Evolutionary conservation across 2,888 invertebrate genomes (phyloP).

Genomic region (Pherbina coryleti): DNA sequence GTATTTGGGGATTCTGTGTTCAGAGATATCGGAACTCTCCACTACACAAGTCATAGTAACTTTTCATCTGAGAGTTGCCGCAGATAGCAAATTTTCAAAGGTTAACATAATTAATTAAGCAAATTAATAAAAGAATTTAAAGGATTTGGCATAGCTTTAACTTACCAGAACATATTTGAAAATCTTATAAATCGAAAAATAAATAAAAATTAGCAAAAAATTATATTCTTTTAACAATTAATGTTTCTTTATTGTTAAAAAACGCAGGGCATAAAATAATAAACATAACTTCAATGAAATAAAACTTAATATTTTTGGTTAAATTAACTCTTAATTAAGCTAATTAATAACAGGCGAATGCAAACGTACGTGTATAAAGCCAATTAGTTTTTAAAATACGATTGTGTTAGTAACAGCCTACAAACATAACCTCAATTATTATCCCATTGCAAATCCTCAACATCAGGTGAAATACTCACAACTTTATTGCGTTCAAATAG

Average conservation of each 20-base stretch:
- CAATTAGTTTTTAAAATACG: too few relatives aligned
- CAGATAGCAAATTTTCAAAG: too few relatives aligned
- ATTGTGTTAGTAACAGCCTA: conserved; percentile 43
- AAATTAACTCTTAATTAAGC: neutral
- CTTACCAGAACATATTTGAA: neutral
- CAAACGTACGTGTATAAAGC: neutral
- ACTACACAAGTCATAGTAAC: too few relatives aligned
- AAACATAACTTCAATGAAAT: neutral
- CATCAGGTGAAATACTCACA: conserved; percentile 71
- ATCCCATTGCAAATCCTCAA: conserved; percentile 58
- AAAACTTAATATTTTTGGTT: neutral
- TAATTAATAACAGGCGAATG: neutral
- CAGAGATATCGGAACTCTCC: too few relatives aligned
- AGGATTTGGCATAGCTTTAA: too few relatives aligned
- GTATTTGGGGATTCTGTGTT: too few relatives aligned
- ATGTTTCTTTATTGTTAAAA: conserved; percentile 18
- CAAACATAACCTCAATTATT: conserved; percentile 39
- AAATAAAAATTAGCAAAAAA: neutral
- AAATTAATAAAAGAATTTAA: too few relatives aligned
- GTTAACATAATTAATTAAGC: too few relatives aligned
- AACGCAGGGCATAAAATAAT: neutral
- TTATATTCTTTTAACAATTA: neutral
- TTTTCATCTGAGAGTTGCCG: too few relatives aligned
- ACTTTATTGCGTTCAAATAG: conserved; percentile 72
- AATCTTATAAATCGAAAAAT: neutral